Evolutionary conservation across 2,888 invertebrate species (phyloP).

Genomic region (Rambutsinella grinnellia): DNA sequence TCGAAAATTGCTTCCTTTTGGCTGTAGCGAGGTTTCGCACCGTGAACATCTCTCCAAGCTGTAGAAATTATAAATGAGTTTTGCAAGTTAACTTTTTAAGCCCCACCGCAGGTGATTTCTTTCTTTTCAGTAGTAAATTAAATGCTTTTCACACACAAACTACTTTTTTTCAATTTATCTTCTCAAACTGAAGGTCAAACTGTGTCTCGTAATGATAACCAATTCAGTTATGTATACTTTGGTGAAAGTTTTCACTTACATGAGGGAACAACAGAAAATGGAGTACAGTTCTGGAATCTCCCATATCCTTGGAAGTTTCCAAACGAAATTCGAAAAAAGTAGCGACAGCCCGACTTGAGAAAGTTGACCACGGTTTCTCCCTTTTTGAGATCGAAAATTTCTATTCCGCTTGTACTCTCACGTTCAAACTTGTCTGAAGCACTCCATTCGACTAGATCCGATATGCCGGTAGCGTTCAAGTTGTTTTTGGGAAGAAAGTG

Average conservation of each 20-base stretch:
- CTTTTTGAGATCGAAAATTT: slow-evolving; percentile 79
- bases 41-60: slow-evolving; percentile 90
- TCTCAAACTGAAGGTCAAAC: not conserved
- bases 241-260: slow-evolving; percentile 75
- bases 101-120: not conserved
- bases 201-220: not conserved
- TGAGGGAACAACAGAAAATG: slow-evolving; percentile 89
- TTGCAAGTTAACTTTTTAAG: not conserved
- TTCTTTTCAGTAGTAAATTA: not conserved
- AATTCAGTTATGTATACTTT: not conserved
- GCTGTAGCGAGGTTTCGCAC: slow-evolving; percentile 77
- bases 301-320: slow-evolving; percentile 96
- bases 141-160: not conserved
- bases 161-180: not conserved
- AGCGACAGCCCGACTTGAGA: slow-evolving; percentile 86
- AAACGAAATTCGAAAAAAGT: slow-evolving; percentile 91
- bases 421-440: slow-evolving; percentile 85
- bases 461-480: slow-evolving; percentile 33
- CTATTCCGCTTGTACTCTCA: slow-evolving; percentile 75
- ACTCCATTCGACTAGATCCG: slow-evolving; percentile 91
- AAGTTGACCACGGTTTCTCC: slow-evolving; percentile 76
- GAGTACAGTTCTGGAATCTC: slow-evolving; percentile 80
- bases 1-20: slow-evolving; percentile 82
- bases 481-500: slow-evolving; percentile 48
- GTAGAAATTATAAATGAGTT: slow-evolving; percentile 25